These are phyloP conservation scores for Clytia hemisphaerica DNA, from an alignment of 30 jellyfish, hydroid and myxozoan genomes.

Conservation along the genomic window DNA sequence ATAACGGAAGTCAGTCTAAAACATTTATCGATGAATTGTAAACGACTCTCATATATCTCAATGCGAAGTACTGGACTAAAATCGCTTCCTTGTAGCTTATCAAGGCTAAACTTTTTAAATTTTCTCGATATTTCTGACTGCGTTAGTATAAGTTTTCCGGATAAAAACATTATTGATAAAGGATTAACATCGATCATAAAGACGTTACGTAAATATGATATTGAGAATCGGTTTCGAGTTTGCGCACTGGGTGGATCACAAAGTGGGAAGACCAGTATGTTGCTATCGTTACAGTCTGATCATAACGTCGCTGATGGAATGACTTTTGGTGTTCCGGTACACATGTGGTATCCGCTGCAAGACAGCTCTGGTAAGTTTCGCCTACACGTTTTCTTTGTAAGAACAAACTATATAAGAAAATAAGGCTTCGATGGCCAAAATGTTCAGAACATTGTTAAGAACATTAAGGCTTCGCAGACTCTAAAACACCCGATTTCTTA, in stretches of 20 bases:
- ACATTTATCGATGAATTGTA: slow-evolving; percentile 59
- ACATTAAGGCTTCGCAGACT: too few species aligned
- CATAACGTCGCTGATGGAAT: slow-evolving; percentile 77
- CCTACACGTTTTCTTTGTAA: too few species aligned
- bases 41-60: slow-evolving; percentile 47
- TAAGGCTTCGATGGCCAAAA: too few species aligned
- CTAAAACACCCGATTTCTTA: too few species aligned
- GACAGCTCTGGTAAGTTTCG: too few species aligned
- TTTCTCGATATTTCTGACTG: slow-evolving; percentile 60
- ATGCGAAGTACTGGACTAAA: slow-evolving; percentile 69
- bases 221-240: slow-evolving; percentile 45
- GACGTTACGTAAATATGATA: slow-evolving; percentile 52
- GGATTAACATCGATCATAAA: slow-evolving; percentile 54
- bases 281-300: slow-evolving; percentile 58
- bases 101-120: slow-evolving; percentile 38
- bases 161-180: slow-evolving; percentile 34
- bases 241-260: slow-evolving; percentile 78
- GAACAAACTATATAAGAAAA: too few species aligned
- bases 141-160: slow-evolving; percentile 54
- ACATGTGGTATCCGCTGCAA: slow-evolving; percentile 75
- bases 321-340: slow-evolving; percentile 80
- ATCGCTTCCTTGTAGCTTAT: slow-evolving; percentile 55
- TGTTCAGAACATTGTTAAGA: too few species aligned
- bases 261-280: slow-evolving; percentile 78
- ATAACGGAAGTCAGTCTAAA: slow-evolving; percentile 61